Conservation (phyloP, 2,113 vertebrate species). For the Vicugna pacos region DNA sequence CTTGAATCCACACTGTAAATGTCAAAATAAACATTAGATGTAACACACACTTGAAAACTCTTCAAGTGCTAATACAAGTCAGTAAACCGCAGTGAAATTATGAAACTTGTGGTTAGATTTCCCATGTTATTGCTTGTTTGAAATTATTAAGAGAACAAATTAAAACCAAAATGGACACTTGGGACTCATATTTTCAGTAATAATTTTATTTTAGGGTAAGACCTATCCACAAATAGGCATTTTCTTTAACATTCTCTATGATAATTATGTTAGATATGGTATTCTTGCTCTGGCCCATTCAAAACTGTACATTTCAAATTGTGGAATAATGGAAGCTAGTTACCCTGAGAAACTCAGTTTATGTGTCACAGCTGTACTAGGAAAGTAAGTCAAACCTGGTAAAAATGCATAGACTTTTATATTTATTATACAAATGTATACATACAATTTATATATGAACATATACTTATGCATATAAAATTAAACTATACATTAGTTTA, state of each 20-base stretch:
- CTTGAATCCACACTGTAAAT: not conserved
- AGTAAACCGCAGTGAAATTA: not conserved
- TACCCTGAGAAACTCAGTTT: not conserved
- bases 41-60: not conserved
- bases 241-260: not conserved
- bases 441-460: not conserved
- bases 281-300: not conserved
- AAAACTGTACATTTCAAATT: not conserved
- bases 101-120: not conserved
- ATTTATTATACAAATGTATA: too few relatives aligned
- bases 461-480: not conserved
- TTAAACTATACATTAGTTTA: not conserved
- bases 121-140: not conserved
- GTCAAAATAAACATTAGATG: not conserved
- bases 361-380: fast-evolving
- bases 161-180: not conserved
- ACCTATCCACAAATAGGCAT: not conserved
- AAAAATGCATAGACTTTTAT: not conserved
- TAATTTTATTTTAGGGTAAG: not conserved
- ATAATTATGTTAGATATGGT: not conserved
- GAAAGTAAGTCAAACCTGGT: not conserved
- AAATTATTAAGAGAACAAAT: not conserved
- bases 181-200: not conserved
- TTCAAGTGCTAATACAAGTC: not conserved
- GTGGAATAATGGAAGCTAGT: not conserved